phyloP scores from a whole-genome alignment of 2,113 vertebrate genomes.

The Carollia perspicillata region DNA sequence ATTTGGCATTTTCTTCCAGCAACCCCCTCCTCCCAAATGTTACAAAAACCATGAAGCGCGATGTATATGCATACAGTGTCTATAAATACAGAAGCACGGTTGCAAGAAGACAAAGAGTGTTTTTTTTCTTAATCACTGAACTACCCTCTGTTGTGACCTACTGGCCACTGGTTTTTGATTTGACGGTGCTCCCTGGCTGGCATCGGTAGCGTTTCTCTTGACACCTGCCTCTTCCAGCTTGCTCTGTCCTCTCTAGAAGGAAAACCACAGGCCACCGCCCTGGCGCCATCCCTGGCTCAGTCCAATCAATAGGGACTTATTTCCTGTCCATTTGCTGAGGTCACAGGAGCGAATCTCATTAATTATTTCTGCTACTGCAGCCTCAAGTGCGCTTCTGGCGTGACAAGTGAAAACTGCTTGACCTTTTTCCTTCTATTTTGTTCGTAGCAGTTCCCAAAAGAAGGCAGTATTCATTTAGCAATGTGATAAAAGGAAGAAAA shows the following conservation, averaged over 20 bases:
- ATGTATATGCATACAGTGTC: constrained; percentile 63
- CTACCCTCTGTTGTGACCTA: constrained; percentile 41
- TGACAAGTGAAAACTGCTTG: constrained; percentile 86
- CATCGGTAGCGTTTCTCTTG: constrained; percentile 59
- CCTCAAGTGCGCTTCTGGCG: constrained; percentile 92
- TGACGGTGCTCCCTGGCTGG: constrained; percentile 70
- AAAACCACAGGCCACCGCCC: constrained; percentile 96
- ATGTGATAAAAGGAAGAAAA: constrained; percentile 40
- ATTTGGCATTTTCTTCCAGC: constrained; percentile 65
- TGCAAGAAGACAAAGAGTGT: constrained; percentile 15
- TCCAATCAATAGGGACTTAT: constrained; percentile 97
- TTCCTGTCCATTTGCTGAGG: constrained; percentile 99
- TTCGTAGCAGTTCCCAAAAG: constrained; percentile 76
- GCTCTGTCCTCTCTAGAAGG: constrained; percentile 82
- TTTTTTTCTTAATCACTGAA: neutral
- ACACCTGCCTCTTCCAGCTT: constrained; percentile 80
- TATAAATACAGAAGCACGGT: constrained; percentile 59
- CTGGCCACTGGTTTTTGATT: constrained; percentile 32
- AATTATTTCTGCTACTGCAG: constrained; percentile 97
- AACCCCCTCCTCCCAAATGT: neutral
- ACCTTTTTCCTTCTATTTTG: constrained; percentile 86
- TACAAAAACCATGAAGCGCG: constrained; percentile 61
- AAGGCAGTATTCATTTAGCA: constrained; percentile 58
- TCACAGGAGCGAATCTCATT: constrained; percentile 93
- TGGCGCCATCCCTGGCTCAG: constrained; percentile 92